Base-by-base conservation (phyloP, 2,113 vertebrate species). In the Noturus placidus region DNA sequence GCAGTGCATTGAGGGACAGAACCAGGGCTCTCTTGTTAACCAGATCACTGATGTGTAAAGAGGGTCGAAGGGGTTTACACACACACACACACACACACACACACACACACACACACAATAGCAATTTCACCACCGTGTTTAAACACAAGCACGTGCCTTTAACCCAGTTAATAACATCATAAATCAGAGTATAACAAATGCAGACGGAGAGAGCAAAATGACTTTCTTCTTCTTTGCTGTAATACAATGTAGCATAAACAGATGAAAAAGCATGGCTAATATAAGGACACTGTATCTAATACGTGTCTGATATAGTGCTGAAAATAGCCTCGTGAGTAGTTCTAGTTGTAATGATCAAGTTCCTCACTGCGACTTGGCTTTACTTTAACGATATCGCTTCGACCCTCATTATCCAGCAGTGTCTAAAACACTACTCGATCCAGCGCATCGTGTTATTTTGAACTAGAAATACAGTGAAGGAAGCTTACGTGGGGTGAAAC, bases 1-100 rank as follows among this genome's bases (percentile, higher is more conserved):
- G 81, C 46, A 42, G 74, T 33, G 81, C 87, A 83, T 27, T 65
- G 69, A 89, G 63, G 85, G 84, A 84, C 80, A 77, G 57, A 83
- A 77, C 84, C 85, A 67, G 85, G 89, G 89, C 81, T 90, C 87
- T 77, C 89, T 88, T 88, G 85, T 88, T 90, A 90, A 78, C 82
- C 61, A 67, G 87, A 87, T 89, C 89, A 90, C 67, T 87, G 87
- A 85, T 61, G 87, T 87, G 87, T 87, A 82, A 86, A 90, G 74
- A 77, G 81, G 82, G 76, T 81, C 74, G 72, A 82, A 79, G 74
- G 50, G 42, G 35, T 56, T 80, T 57, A 61, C 19, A 89, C 54
- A 86, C 56, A 42, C 59, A 82, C n/a, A 81, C 77, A 87, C 65
- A 87, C 86, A 59, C 72, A 30, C 13, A 59, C 33, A 61, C 77